Base-by-base conservation (phyloP, 2,797 vertebrate genomes). In the Danio jaintianensis region DNA sequence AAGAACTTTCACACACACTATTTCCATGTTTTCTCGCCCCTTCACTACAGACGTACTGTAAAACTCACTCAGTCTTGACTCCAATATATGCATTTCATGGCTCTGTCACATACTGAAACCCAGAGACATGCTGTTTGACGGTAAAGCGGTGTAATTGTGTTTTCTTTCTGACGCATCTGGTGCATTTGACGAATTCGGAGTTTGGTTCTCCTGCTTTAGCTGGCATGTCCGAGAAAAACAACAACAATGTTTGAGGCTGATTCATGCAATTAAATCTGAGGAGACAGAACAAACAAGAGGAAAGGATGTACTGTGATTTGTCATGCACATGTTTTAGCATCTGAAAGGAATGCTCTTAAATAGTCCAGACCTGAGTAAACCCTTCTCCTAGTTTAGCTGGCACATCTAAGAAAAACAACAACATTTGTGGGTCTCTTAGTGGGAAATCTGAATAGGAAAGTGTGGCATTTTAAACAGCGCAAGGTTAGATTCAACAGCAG, bases 201-300 rank as follows among this genome's bases (percentile, higher is more conserved):
- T 40, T 40, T 10, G 36, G 29, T 81, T 38, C 7, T 71, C 45
- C 20, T 20, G 47, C 58, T 75, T 29, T 8, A 62, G 56, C n/a
- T 83, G 70, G 53, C 69, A 75, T 67, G 29, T 53, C 16, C 55
- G 52, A 71, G 48, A 79, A 82, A 84, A 82, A 71, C 66, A 76
- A 75, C 18, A 67, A 50, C 53, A n/a, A n/a, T n/a, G 58, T 58
- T 62, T 68, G 59, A 20, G 18, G 61, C n/a, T 52, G 36, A 78
- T 55, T 77, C 53, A 59, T 47, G 20, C 10, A 13, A 13, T 56
- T 16, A 58, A 47, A 45, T 77, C 15, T 42, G 45, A 38, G 12
- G 16, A 48, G 62, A 64, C 29, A 48, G 16, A 43, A 61, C 7
- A 64, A 64, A 64, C 8, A 12, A 15, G 9, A 56, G 43, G 22